Percentiles rank a stretch among this genome's conserved stretches.
These are phyloP conservation scores for Anableps anableps DNA, from an alignment of 2,797 vertebrate genomes.

Conservation along the genomic window DNA sequence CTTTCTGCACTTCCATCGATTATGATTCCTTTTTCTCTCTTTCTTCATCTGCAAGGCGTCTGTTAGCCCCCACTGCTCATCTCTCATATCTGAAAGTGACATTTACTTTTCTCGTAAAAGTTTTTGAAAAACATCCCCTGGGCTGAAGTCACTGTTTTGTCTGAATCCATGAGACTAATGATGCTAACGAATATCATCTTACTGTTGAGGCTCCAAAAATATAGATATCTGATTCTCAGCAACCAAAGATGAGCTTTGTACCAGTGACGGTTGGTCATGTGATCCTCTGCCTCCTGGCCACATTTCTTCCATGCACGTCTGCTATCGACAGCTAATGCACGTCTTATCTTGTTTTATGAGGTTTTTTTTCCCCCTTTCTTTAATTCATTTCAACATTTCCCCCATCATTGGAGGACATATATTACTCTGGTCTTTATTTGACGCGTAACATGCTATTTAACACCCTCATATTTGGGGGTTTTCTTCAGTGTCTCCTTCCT, in stretches of 20 bases:
- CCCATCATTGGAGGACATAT: slow-evolving; percentile 57
- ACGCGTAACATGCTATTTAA: slow-evolving; percentile 70
- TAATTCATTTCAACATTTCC: slow-evolving; percentile 41
- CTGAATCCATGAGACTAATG: slow-evolving; percentile 59
- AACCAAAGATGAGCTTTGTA: slow-evolving; percentile 71
- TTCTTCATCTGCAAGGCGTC: background rate
- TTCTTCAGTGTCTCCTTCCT: slow-evolving; percentile 55
- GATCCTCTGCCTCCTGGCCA: slow-evolving; percentile 63
- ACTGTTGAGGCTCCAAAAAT: slow-evolving; percentile 69
- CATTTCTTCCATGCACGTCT: slow-evolving; percentile 48
- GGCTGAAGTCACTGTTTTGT: slow-evolving; percentile 59
- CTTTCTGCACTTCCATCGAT: background rate
- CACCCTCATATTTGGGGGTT: slow-evolving; percentile 58
- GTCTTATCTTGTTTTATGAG: slow-evolving; percentile 64
- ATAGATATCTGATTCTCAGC: slow-evolving; percentile 73
- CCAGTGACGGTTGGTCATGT: slow-evolving; percentile 59
- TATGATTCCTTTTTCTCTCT: background rate
- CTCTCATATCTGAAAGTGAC: slow-evolving; percentile 26
- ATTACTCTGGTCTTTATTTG: slow-evolving; percentile 62
- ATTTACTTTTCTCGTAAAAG: slow-evolving; percentile 27
- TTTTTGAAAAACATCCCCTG: slow-evolving; percentile 36
- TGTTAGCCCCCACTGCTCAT: background rate
- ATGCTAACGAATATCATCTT: slow-evolving; percentile 58
- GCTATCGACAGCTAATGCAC: slow-evolving; percentile 50
- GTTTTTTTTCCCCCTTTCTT: slow-evolving; percentile 42